These are phyloP conservation scores for Dysdera silvatica DNA, from an alignment of 1,140 invertebrate genomes.

Conservation along the genomic window DNA sequence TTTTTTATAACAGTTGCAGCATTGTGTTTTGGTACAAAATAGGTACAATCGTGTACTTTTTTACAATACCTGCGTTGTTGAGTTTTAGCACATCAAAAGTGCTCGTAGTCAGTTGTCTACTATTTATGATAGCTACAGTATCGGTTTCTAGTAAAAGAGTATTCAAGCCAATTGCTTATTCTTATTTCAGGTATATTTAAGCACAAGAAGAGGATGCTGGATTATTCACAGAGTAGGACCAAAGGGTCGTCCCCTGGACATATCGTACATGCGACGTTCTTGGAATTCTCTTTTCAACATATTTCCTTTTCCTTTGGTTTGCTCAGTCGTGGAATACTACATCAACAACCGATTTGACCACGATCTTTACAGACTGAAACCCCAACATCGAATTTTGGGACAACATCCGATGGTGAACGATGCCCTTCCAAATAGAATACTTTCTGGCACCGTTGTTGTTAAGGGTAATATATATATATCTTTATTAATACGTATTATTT, in stretches of 20 bases:
- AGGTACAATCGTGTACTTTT: too few species aligned
- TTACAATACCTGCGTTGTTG: too few species aligned
- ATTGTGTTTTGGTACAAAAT: too few species aligned
- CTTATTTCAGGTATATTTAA: constrained; percentile 44
- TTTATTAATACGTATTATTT: too few species aligned
- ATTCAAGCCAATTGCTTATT: too few species aligned
- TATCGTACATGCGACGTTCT: constrained; percentile 20
- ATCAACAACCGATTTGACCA: constrained; percentile 46
- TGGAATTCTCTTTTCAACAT: constrained; percentile 17
- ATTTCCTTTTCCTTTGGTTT: constrained; percentile 26
- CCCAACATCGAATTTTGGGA: constrained; percentile 43
- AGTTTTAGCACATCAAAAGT: too few species aligned
- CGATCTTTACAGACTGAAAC: constrained; percentile 45
- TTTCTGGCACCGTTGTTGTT: constrained; percentile 45
- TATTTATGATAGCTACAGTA: too few species aligned
- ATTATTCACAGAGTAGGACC: constrained; percentile 43
- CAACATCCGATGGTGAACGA: constrained; percentile 54
- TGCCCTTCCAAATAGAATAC: constrained; percentile 48
- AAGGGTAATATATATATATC: constrained; percentile 44
- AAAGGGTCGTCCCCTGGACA: constrained; percentile 41
- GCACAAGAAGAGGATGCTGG: constrained; percentile 48
- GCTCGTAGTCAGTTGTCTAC: too few species aligned
- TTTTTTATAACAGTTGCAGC: too few species aligned
- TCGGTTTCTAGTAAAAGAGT: too few species aligned
- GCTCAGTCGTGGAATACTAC: constrained; percentile 22